Conservation (phyloP, 2,797 vertebrate genomes). For the Poecilia velifera region DNA sequence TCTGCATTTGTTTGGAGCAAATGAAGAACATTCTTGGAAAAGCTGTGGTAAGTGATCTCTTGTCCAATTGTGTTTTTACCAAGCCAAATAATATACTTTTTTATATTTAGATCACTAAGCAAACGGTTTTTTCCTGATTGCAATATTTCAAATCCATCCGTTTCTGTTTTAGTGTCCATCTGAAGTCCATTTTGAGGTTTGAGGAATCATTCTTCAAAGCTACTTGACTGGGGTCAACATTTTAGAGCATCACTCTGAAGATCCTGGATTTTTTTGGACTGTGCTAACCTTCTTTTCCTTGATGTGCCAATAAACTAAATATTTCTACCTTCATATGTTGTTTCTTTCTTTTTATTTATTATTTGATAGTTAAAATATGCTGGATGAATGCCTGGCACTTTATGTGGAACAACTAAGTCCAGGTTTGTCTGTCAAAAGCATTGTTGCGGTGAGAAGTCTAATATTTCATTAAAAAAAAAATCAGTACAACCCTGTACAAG, state of each 20-base stretch:
- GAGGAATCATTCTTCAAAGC: constrained; percentile 43
- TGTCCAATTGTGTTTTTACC: background rate
- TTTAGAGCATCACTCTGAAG: constrained; percentile 19
- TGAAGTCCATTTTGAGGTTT: constrained; percentile 31
- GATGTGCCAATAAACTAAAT: constrained; percentile 57
- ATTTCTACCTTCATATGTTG: constrained; percentile 37
- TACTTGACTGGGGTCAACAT: constrained; percentile 26
- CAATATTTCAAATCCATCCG: background rate
- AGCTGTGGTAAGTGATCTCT: constrained; percentile 52
- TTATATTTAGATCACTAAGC: background rate
- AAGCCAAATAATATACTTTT: background rate
- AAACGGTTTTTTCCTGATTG: background rate
- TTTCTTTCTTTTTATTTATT: constrained; percentile 23
- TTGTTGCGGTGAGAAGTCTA: background rate
- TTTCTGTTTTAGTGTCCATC: constrained; percentile 46
- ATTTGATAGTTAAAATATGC: background rate
- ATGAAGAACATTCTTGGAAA: constrained; percentile 38
- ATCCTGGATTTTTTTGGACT: constrained; percentile 30
- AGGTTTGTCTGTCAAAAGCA: background rate
- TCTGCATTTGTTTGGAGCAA: constrained; percentile 50
- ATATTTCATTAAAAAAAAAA: background rate
- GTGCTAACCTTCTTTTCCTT: constrained; percentile 13
- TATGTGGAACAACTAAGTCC: background rate
- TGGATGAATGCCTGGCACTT: background rate
- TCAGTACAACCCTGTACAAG: background rate